Evolutionary conservation across 2,797 vertebrate genomes (phyloP), one percentile per base, ranked within the genome.

Genomic region (Lepilemur septentrionalis): DNA sequence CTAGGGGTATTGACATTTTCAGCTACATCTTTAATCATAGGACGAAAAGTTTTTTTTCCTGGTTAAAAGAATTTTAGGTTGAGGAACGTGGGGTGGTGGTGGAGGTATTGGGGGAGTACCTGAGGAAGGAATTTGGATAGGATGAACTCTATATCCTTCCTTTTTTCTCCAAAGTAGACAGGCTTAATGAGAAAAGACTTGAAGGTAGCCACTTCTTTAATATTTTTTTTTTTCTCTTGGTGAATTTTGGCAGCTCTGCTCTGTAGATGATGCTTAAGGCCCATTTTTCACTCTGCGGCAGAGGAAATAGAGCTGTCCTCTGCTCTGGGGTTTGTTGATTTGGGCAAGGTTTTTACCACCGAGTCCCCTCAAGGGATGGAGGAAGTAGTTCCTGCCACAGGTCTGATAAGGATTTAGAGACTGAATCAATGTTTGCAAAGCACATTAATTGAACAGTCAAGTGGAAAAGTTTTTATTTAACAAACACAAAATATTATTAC

Each of bases 211-310:
- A 32, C 52, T 93, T 84, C 78, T 50, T 78, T 52, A 48, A 63
- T 63, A 28, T 18, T 52, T 59, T 83, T 61, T 52, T 65, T 82
- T 69, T 70, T 10, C 41, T 18, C 55, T 89, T 81, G 57, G 72
- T 94, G 41, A 65, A 88, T 97, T 94, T 96, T 91, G 76, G 92
- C 59, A 94, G 72, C 15, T 57, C 35, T 91, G 5, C 59, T 78
- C 28, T 96, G 70, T 95, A 61, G 65, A 46, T 81, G 72, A 91
- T 48, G 55, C 59, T 75, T 84, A 59, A 82, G n/a, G 5, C 3
- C 25, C 4, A 11, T 5, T 72, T 92, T 80, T n/a, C n/a, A 35
- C 17, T 30, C 50, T 82, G 1, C 41, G 52, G 65, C 46, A 23
- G 41, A 93, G 89, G 73, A 87, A 91, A 87, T 35, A 80, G 73